These are phyloP conservation scores for Alectoris magna DNA, from an alignment of 2,797 vertebrate genomes.

Conservation along the genomic window DNA sequence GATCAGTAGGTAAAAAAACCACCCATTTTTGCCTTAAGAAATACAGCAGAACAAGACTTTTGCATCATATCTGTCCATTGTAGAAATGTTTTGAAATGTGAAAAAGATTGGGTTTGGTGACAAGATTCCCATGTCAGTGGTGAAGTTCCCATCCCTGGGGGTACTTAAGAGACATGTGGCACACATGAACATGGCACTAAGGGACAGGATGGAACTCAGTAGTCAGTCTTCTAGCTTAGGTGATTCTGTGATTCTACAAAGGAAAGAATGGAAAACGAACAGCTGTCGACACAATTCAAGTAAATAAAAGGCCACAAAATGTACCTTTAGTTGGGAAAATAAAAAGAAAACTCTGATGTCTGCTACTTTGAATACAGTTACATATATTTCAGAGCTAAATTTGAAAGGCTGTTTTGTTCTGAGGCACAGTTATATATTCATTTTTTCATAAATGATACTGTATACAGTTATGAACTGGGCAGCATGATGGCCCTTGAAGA, in stretches of 20 bases:
- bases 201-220: background rate
- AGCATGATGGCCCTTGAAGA: background rate
- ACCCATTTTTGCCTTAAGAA: background rate
- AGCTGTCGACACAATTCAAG: background rate
- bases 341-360: background rate
- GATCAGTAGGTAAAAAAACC: background rate
- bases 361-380: background rate
- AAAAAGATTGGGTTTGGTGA: background rate
- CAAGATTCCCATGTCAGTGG: background rate
- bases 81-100: background rate
- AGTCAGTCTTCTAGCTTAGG: background rate
- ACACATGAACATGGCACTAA: background rate
- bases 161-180: background rate
- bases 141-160: background rate
- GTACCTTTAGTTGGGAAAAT: background rate
- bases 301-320: background rate
- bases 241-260: background rate
- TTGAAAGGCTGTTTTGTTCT: background rate
- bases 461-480: background rate
- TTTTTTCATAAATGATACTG: background rate
- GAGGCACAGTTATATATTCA: background rate
- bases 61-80: background rate
- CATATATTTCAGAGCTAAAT: background rate
- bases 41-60: background rate
- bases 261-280: background rate